phyloP scores from a whole-genome alignment of 2,113 vertebrate genomes.

The Amblyopsis rosae region DNA sequence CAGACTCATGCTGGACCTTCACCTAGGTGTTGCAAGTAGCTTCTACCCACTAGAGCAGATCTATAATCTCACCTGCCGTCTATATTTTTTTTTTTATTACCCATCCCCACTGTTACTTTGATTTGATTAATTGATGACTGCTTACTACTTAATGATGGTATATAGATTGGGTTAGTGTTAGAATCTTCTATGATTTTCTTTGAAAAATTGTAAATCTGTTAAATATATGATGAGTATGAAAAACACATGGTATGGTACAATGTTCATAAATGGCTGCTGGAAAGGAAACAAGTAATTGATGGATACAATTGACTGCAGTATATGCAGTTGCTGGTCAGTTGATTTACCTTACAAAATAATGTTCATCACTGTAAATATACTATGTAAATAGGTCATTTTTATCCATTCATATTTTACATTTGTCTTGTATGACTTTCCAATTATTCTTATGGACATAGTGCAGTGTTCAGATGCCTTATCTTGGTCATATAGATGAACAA shows the following conservation, averaged over 20 bases:
- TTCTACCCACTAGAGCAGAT: background rate
- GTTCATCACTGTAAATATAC: background rate
- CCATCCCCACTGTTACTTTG: background rate
- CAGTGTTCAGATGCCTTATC: slow-evolving; percentile 25
- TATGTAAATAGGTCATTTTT: slow-evolving; percentile 28
- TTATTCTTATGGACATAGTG: slow-evolving; percentile 28
- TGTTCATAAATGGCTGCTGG: too few species aligned
- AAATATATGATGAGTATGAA: slow-evolving; percentile 6
- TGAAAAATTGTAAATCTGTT: slow-evolving; percentile 19
- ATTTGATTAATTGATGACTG: background rate
- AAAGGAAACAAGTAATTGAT: background rate
- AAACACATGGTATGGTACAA: too few species aligned
- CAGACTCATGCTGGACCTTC: slow-evolving; percentile 56
- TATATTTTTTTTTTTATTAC: background rate
- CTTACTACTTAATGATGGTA: slow-evolving; percentile 8
- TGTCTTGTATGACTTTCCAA: slow-evolving; percentile 4
- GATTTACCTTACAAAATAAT: slow-evolving; percentile 5
- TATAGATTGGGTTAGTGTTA: slow-evolving; percentile 24
- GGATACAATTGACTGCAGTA: background rate
- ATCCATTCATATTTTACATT: slow-evolving; percentile 37
- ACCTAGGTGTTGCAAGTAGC: too few species aligned
- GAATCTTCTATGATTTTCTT: background rate
- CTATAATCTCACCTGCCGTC: slow-evolving; percentile 39
- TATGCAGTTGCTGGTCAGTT: slow-evolving; percentile 1
- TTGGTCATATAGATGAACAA: slow-evolving; percentile 6